Base-by-base conservation (phyloP, 2,113 vertebrate species). In the Microcebus murinus region DNA sequence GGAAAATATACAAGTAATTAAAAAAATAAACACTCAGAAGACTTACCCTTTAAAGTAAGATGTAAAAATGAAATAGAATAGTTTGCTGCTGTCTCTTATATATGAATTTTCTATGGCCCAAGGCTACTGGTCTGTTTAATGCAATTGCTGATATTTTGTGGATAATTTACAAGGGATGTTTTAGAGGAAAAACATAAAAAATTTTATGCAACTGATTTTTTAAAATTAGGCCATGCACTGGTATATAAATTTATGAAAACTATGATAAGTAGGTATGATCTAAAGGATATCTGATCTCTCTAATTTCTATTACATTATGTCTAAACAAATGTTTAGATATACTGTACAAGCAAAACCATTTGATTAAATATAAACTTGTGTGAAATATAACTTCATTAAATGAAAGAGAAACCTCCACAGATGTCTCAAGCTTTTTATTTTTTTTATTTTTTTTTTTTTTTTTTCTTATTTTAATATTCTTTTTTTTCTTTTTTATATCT, bases 1-100 rank as follows among this genome's bases (percentile, higher is more conserved):
- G 82, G 57, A 82, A 96, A 97, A 91, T 70, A 93, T 9, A 95
- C n/a, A 94, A 96, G 18, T 74, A 96, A 96, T 94, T 85, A 73
- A 36, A 96, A 94, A 94, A 91, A 74, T 50, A 97, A 96, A 95
- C 20, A 96, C 42, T 76, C 31, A 71, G n/a, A 71, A 90, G 77
- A 55, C 8, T 73, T 84, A 93, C 15, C 10, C 67, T 94, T 96
- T 90, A 84, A 73, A 96, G 45, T 88, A 86, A 97, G 42, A 87
- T 20, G 39, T 87, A 90, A 95, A 96, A 73, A 61, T 74, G 86
- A 91, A 95, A 95, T 48, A 71, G n/a, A 85, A 50, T 48, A 25
- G 29, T 87, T 42, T 81, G 55, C 10, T 83, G 20, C 77, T 91
- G 79, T 93, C 39, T 93, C 29, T 77, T 74, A 6, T 90, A 36